Evolutionary conservation across 2,888 invertebrate genomes (phyloP).

Genomic region (Acrobasis suavella): DNA sequence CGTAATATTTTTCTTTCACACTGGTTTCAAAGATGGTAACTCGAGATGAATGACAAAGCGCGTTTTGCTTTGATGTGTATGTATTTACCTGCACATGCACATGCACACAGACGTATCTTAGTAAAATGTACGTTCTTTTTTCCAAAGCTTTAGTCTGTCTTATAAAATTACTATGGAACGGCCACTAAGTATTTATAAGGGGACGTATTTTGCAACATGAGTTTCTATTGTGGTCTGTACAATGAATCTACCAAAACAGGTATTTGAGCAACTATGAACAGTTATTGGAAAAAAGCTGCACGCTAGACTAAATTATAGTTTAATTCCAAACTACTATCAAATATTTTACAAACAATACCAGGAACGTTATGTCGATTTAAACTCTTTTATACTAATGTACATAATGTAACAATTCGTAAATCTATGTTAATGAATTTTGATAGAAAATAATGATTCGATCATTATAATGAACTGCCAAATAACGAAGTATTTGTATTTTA

Average conservation of each 20-base stretch:
- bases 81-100: too few species aligned
- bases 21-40: too few species aligned
- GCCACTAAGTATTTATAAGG: too few species aligned
- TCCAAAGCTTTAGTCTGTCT: too few species aligned
- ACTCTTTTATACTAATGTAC: constrained; percentile 49
- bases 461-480: constrained; percentile 22
- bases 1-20: too few species aligned
- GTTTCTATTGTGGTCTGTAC: background rate
- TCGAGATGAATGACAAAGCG: too few species aligned
- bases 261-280: constrained; percentile 31
- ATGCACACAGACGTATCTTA: too few species aligned
- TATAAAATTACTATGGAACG: too few species aligned
- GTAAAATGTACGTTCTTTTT: too few species aligned
- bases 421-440: constrained; percentile 31
- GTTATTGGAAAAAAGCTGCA: constrained; percentile 40
- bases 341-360: constrained; percentile 55
- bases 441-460: constrained; percentile 28
- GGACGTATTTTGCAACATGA: background rate
- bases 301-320: constrained; percentile 38
- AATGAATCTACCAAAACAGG: constrained; percentile 21
- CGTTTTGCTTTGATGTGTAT: too few species aligned
- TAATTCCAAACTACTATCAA: constrained; percentile 53
- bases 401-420: constrained; percentile 46
- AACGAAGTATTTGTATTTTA: constrained; percentile 5
- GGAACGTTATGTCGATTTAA: constrained; percentile 61